A percentile compares a stretch with the other conserved stretches of the same genome.
Conservation (phyloP, 1,140 invertebrate genomes). For the Drosophila lini region DNA sequence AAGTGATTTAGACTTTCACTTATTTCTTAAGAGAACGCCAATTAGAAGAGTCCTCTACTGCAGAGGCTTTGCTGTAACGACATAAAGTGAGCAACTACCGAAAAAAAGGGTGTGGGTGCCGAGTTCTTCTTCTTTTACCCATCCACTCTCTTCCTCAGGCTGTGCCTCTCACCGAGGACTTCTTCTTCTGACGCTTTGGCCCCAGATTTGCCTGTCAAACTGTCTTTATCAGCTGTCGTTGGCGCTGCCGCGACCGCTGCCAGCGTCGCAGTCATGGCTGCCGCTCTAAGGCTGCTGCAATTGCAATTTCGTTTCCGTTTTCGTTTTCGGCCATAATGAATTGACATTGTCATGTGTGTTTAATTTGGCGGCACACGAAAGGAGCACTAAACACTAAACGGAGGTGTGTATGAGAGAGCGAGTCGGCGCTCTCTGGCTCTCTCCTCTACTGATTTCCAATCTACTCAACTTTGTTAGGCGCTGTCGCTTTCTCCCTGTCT, state of each 20-base stretch:
- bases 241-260: constrained; percentile 8
- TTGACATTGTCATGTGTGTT: constrained; percentile 61
- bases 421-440: constrained; percentile 32
- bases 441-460: constrained; percentile 50
- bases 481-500: constrained; percentile 15
- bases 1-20: too few relatives aligned
- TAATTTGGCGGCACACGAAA: constrained; percentile 47
- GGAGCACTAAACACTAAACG: constrained; percentile 12
- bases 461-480: constrained; percentile 40
- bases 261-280: constrained; percentile 3
- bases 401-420: constrained; percentile 7
- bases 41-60: not conserved
- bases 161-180: not conserved
- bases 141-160: constrained; percentile 1
- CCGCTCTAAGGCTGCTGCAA: constrained; percentile 17
- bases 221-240: constrained; percentile 44
- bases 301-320: constrained; percentile 38
- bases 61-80: not conserved
- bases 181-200: constrained; percentile 7
- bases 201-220: constrained; percentile 49
- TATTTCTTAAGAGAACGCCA: too few relatives aligned
- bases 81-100: constrained; percentile 13
- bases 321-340: constrained; percentile 61
- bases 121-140: constrained; percentile 12
- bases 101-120: constrained; percentile 19